phyloP scores from a whole-genome alignment of 30 jellyfish, hydroid and myxozoan species.

The Euphysa ruthae region DNA sequence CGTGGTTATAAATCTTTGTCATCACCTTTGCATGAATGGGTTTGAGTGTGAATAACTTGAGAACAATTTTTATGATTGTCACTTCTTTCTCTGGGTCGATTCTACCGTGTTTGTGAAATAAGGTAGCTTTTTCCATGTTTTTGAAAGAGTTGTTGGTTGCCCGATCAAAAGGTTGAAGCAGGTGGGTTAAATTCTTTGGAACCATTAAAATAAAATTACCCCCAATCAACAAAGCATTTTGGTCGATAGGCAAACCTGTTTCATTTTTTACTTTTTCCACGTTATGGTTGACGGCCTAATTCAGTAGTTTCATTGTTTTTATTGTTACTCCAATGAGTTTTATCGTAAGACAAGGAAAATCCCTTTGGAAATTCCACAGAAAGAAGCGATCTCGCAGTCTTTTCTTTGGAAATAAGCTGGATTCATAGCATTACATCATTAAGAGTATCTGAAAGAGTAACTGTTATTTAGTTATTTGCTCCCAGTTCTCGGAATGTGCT shows the following conservation, averaged over 20 bases:
- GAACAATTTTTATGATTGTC: background rate
- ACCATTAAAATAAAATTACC: constrained; percentile 5
- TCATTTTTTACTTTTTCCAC: constrained; percentile 18
- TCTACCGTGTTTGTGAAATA: too few species aligned
- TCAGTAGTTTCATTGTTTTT: background rate
- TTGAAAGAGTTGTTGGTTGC: background rate
- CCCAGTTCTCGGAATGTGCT: background rate
- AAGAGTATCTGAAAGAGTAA: constrained; percentile 35
- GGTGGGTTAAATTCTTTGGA: constrained; percentile 7
- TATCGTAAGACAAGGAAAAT: constrained; percentile 13
- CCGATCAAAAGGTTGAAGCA: background rate
- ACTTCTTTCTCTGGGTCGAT: background rate
- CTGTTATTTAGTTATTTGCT: constrained; percentile 9
- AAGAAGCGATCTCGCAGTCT: constrained; percentile 33
- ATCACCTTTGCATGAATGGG: constrained; percentile 7
- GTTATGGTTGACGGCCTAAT: background rate
- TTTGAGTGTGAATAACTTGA: too few species aligned
- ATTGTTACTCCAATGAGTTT: constrained; percentile 19
- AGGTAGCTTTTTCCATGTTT: constrained; percentile 9
- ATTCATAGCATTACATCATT: constrained; percentile 14
- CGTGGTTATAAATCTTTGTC: background rate
- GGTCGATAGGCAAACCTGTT: constrained; percentile 29
- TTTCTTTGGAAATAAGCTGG: constrained; percentile 14
- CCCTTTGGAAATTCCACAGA: constrained; percentile 30
- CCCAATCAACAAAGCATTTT: constrained; percentile 25